Evolutionary conservation across 2,888 invertebrate genomes (phyloP).

Genomic region (Globia sparganii): DNA sequence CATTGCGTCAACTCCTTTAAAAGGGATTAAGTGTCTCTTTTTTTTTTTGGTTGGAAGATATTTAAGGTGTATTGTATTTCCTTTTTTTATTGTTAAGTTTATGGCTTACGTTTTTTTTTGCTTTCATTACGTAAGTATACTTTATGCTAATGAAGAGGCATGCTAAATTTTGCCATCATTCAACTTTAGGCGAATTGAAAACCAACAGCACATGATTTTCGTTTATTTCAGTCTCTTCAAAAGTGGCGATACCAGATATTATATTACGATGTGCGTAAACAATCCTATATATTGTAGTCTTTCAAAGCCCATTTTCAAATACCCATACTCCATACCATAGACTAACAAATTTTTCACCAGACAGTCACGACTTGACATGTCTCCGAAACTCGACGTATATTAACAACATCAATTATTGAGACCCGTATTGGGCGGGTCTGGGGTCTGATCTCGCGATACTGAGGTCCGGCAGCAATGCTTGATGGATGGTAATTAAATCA

Average conservation of each 20-base stretch:
- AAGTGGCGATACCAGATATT: background rate
- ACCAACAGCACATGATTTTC: background rate
- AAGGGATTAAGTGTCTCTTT: slow-evolving; percentile 49
- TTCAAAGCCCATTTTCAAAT: slow-evolving; percentile 13
- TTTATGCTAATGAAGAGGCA: background rate
- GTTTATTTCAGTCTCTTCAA: background rate
- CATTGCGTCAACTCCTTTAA: slow-evolving; percentile 63
- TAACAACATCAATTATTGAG: slow-evolving; percentile 76
- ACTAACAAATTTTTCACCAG: slow-evolving; percentile 14
- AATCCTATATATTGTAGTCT: background rate
- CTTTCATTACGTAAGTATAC: background rate
- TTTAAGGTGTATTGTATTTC: slow-evolving; percentile 48
- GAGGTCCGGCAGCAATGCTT: slow-evolving; percentile 61
- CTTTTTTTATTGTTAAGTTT: slow-evolving; percentile 16
- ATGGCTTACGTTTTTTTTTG: background rate
- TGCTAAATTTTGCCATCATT: background rate
- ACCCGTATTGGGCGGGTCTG: slow-evolving; percentile 70
- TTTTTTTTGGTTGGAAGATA: slow-evolving; percentile 35
- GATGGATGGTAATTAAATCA: slow-evolving; percentile 84
- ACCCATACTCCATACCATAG: slow-evolving; percentile 3
- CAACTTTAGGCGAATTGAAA: background rate
- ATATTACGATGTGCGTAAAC: background rate
- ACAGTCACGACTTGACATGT: slow-evolving; percentile 24
- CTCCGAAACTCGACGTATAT: slow-evolving; percentile 73
- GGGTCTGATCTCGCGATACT: slow-evolving; percentile 69